phyloP scores from a whole-genome alignment of 1,140 invertebrate species.

The Thaumatotibia leucotreta region DNA sequence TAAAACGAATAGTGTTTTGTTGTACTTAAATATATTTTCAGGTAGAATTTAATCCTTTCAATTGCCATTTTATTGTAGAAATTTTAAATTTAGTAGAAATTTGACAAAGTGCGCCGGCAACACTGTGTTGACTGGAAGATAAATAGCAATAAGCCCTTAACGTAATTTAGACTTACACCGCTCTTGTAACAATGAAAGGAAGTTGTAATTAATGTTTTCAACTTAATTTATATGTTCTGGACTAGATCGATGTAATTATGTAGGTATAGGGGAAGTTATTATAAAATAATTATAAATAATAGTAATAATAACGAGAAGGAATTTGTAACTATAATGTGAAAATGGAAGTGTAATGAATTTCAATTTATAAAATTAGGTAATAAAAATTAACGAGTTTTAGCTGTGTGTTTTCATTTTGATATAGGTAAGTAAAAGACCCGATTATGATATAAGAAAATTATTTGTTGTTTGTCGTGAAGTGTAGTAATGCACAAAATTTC shows the following conservation, averaged over 20 bases:
- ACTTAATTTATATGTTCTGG: conserved; percentile 61
- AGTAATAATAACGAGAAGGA: conserved; percentile 65
- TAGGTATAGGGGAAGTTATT: conserved; percentile 61
- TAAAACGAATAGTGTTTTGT: neutral
- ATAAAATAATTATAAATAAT: conserved; percentile 67
- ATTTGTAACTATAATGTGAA: conserved; percentile 72
- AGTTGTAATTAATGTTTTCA: conserved; percentile 35
- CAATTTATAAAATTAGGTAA: conserved; percentile 70
- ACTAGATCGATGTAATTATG: conserved; percentile 65
- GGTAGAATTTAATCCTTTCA: neutral
- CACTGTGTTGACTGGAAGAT: conserved; percentile 14
- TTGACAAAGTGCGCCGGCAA: conserved; percentile 2
- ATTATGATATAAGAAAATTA: too few species aligned
- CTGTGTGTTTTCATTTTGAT: conserved; percentile 41
- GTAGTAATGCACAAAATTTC: too few species aligned
- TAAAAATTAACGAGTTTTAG: conserved; percentile 75
- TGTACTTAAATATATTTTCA: conserved; percentile 7
- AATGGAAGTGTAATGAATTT: conserved; percentile 71
- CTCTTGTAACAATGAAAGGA: conserved; percentile 37
- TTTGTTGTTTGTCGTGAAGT: too few species aligned
- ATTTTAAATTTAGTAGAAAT: neutral
- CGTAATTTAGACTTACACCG: conserved; percentile 1
- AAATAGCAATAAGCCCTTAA: conserved; percentile 18
- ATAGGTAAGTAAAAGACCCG: too few species aligned
- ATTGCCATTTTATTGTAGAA: conserved; percentile 5